These are phyloP conservation scores for Diplazon laetatorius DNA, from an alignment of 2,888 invertebrate species.

Conservation along the genomic window DNA sequence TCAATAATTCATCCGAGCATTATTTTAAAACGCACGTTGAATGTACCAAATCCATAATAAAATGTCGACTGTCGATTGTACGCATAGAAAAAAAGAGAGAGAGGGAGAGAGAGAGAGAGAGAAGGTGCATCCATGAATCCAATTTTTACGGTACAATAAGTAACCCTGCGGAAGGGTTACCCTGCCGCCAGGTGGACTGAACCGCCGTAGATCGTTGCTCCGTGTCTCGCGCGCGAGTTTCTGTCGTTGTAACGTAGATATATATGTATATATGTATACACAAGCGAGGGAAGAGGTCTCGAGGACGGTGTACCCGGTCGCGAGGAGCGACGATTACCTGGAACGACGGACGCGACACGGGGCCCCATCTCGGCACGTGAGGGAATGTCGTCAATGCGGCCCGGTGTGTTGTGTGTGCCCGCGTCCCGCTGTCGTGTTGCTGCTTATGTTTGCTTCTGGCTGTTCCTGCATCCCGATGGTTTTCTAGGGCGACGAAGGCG, in stretches of 20 bases:
- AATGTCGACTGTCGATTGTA: not conserved
- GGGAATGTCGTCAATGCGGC: constrained; percentile 79
- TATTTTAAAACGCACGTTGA: too few relatives aligned
- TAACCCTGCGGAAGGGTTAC: not conserved
- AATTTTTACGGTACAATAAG: not conserved
- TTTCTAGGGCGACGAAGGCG: constrained; percentile 58
- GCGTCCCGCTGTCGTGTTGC: constrained; percentile 42
- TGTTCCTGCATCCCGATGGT: constrained; percentile 60
- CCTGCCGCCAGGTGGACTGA: constrained; percentile 49
- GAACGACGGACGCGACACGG: constrained; percentile 77
- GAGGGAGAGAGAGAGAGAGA: too few relatives aligned
- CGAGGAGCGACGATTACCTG: constrained; percentile 69
- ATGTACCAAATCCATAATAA: not conserved
- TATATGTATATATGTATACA: constrained; percentile 24
- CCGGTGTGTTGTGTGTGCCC: too few relatives aligned
- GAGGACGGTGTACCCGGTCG: constrained; percentile 56
- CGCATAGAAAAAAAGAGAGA: too few relatives aligned
- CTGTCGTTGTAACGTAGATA: constrained; percentile 24
- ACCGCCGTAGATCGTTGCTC: constrained; percentile 36
- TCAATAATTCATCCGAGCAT: too few relatives aligned
- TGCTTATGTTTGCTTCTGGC: constrained; percentile 23
- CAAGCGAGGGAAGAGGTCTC: constrained; percentile 39
- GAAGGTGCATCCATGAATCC: not conserved
- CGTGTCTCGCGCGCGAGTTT: constrained; percentile 31
- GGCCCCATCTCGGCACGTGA: constrained; percentile 78